These are phyloP conservation scores for Semnopithecus entellus DNA, from an alignment of 2,113 vertebrate genomes.

Conservation along the genomic window DNA sequence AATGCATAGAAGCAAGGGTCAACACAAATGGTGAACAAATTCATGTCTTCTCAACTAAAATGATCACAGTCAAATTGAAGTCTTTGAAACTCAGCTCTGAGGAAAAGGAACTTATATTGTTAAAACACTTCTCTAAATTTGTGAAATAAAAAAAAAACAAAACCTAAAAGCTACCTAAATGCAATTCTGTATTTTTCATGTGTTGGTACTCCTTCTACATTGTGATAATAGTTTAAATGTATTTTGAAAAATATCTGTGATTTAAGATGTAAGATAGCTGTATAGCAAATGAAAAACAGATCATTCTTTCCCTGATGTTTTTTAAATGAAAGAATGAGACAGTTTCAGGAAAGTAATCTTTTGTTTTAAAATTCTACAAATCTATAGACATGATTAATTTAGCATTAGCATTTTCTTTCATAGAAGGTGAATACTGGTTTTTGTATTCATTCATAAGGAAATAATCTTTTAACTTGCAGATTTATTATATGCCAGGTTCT, in stretches of 20 bases:
- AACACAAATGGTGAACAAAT: conserved; percentile 47
- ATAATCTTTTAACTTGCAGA: not conserved
- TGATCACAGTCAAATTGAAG: conserved; percentile 21
- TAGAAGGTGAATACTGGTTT: not conserved
- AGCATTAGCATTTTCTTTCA: not conserved
- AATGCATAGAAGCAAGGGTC: not conserved
- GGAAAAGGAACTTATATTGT: not conserved
- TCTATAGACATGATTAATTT: not conserved
- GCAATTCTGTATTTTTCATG: not conserved
- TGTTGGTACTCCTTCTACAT: not conserved
- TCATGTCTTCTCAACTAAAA: conserved; percentile 32
- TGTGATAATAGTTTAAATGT: not conserved
- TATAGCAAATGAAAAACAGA: not conserved
- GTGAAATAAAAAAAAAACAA: not conserved
- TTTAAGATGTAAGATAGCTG: not conserved
- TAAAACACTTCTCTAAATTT: conserved; percentile 6
- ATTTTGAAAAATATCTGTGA: not conserved
- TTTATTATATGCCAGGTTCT: not conserved
- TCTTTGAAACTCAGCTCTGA: conserved; percentile 47
- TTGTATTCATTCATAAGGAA: conserved; percentile 21
- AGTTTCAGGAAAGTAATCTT: not conserved
- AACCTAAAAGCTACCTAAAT: not conserved
- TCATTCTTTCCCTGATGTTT: not conserved
- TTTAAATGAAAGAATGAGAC: not conserved
- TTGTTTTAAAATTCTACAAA: conserved; percentile 17